Conservation (phyloP, 2,888 invertebrate genomes). For the Byasa hedistus region DNA sequence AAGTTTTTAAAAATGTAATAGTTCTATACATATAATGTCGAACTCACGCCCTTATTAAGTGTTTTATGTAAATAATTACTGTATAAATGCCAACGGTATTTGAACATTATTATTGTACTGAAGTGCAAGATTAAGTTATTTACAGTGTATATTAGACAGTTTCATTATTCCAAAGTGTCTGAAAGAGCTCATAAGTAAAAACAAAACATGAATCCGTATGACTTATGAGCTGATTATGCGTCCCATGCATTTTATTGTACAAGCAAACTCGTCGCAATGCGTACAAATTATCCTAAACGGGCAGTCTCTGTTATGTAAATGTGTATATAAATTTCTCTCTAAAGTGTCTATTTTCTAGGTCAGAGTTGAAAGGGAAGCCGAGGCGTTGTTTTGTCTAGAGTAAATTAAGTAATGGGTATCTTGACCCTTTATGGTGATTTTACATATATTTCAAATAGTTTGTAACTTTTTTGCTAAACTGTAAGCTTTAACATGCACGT, state of each 20-base stretch:
- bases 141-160: not conserved
- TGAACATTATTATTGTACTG: not conserved
- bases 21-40: too few species aligned
- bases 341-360: slow-evolving; percentile 48
- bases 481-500: not conserved
- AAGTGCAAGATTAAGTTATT: not conserved
- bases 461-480: not conserved
- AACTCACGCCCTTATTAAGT: too few species aligned
- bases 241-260: slow-evolving; percentile 56
- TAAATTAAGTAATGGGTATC: slow-evolving; percentile 43
- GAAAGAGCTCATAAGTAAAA: slow-evolving; percentile 41
- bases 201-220: slow-evolving; percentile 46
- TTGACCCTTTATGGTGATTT: slow-evolving; percentile 34
- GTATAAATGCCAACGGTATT: not conserved
- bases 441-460: slow-evolving; percentile 2
- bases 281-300: slow-evolving; percentile 61
- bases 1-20: too few species aligned
- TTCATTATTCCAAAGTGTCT: slow-evolving; percentile 4
- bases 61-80: too few species aligned
- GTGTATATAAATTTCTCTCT: slow-evolving; percentile 53
- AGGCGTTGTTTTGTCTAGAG: slow-evolving; percentile 35
- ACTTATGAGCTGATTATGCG: slow-evolving; percentile 62
- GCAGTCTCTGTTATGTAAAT: slow-evolving; percentile 59
- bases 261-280: slow-evolving; percentile 52
- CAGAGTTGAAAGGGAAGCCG: slow-evolving; percentile 44